Evolutionary conservation across 2,888 invertebrate species (phyloP), one percentile per base, ranked within the genome.

Genomic region (Drosophila atripex): DNA sequence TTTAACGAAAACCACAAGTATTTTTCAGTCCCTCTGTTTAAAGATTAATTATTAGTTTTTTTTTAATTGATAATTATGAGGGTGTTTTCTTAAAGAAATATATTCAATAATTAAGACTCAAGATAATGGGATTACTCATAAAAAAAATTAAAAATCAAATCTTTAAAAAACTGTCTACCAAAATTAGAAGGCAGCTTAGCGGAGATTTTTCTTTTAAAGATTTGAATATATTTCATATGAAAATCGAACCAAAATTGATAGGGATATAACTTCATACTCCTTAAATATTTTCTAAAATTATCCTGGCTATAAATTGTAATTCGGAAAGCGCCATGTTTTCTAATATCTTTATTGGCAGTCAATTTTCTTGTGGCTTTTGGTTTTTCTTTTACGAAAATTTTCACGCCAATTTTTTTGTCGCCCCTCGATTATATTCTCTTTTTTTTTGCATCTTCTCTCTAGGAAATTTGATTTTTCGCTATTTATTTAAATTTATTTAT

Each of bases 401-500:
- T 18, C 28, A 49, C 68, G 56, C 43, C 73, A 28, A 28, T 28
- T 7, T 47, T 50, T 55, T 35, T 18, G 9, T 41, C 39, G 18
- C 18, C 39, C 8, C 14, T 41, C 11, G 32, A 28, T 41, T 41
- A 23, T 8, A 28, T 53, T 38, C n/a, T n/a, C n/a, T 41, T 41
- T 41, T 41, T 41, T 41, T 41, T n/a, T 38, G 8, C 6, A 9
- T 25, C 32, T 61, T 43, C 47, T 38, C 23, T 43, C 35, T 69
- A 54, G 73, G 63, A 75, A 82, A 84, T 86, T 80, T 77, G 78
- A 86, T 88, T 88, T 75, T 66, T 28, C 50, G 66, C 76, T 51
- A 73, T 84, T 71, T 80, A 73, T 87, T 88, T 71, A 76, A 73
- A 87, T 86, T 80, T 77, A 88, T 82, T 75, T 84, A 75, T 78